A percentile compares a stretch with the other conserved stretches of the same genome.
Conservation (phyloP, 2,113 vertebrate genomes). For the Carlito syrichta region DNA sequence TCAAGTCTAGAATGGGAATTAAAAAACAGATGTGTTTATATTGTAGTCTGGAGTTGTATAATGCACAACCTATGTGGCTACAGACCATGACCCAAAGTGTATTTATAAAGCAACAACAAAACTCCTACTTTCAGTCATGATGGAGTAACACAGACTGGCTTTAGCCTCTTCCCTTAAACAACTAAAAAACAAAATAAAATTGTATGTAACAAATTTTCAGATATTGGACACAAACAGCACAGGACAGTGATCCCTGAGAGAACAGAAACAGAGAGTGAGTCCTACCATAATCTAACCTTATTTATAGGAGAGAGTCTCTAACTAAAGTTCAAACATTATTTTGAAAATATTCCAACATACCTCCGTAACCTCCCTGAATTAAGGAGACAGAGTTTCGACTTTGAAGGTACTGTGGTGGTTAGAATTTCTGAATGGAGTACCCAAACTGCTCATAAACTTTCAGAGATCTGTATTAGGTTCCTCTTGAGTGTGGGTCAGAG, state of each 20-base stretch:
- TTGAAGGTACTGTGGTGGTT: neutral
- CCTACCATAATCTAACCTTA: neutral
- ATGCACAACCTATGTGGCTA: neutral
- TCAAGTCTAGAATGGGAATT: neutral
- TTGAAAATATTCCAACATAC: neutral
- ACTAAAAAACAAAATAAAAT: conserved; percentile 35
- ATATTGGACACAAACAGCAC: neutral
- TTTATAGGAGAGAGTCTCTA: neutral
- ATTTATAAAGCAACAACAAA: neutral
- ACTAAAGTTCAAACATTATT: neutral
- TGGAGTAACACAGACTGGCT: neutral
- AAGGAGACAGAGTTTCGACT: neutral
- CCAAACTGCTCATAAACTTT: neutral
- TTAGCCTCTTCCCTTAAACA: neutral
- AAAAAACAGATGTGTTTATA: neutral
- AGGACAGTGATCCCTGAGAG: neutral
- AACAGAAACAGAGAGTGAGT: neutral
- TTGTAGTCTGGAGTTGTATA: neutral
- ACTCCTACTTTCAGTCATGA: neutral
- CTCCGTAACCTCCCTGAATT: neutral
- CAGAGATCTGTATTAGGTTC: neutral
- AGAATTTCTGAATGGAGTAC: neutral
- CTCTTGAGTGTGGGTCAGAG: neutral
- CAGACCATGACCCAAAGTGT: neutral
- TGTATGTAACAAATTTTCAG: conserved; percentile 1